Evolutionary conservation across 1,140 invertebrate genomes (phyloP), one percentile per base, ranked within the genome.

Genomic region (Scaptomyza graminum): DNA sequence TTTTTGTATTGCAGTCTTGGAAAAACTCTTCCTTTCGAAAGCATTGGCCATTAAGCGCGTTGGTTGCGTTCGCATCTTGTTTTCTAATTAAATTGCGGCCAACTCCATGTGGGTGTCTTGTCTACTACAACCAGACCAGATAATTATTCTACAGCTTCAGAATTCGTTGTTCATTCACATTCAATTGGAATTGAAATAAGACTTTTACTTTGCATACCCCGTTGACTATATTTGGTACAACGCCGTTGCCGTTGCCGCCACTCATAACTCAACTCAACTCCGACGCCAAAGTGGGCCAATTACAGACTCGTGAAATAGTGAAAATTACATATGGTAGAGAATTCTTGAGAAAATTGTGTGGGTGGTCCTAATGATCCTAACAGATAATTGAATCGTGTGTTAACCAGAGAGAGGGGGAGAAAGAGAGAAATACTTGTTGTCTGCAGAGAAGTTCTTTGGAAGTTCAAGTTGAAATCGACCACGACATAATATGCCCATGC

Each of bases 41-140:
- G 59, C 71, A 73, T 63, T 64, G 61, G 47, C 68, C 68, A 71
- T 74, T 74, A 74, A 69, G 69, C 71, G 28, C 28, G 28, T 7
- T 22, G 3, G 71, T 74, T 63, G 70, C 59, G 71, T 72, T 69
- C 37, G 50, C 60, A 18, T 67, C 43, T 51, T 56, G 65, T 68
- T 68, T 74, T 74, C 71, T 74, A 74, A 74, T 74, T 74, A 74
- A 74, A 74, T 74, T 67, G 71, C 71, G 71, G 66, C 66, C 71
- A 69, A 37, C 18, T 25, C 18, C 43, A 72, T 74, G 71, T 74
- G 71, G 71, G 71, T 74, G 71, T 74, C 52, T 54, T 46, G 44
- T 49, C 57, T 37, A 7, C 1, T 28, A 9, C 8, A 22, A 3
- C 31, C 2, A 34, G n/a, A 12, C 9, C 31, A 52, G 55, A 60